Percentiles rank a stretch among this genome's conserved stretches.
These are phyloP conservation scores for Gymnosoma rotundatum DNA, from an alignment of 2,888 invertebrate species.

Conservation along the genomic window DNA sequence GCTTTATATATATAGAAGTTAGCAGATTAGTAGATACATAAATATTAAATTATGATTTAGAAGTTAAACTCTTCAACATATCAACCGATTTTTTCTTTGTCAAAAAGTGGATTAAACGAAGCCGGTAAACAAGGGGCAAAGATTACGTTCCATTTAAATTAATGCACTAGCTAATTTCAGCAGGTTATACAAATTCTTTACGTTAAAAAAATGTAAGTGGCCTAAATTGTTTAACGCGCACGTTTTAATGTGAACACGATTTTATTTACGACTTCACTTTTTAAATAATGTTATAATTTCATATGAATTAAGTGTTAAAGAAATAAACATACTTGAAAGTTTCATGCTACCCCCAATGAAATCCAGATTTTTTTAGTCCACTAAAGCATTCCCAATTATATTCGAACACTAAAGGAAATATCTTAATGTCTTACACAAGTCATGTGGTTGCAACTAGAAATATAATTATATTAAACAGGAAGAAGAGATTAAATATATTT, in stretches of 20 bases:
- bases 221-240: too few species aligned
- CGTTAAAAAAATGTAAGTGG: too few species aligned
- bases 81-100: too few species aligned
- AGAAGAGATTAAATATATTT: not conserved
- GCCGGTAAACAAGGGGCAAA: too few species aligned
- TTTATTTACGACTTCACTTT: constrained; percentile 66
- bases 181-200: too few species aligned
- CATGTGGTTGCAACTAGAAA: not conserved
- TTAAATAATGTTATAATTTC: constrained; percentile 60
- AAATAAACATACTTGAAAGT: constrained; percentile 37
- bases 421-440: not conserved
- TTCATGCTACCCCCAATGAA: constrained; percentile 32
- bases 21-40: too few species aligned
- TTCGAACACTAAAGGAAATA: not conserved
- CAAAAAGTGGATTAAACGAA: too few species aligned
- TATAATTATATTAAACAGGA: not conserved
- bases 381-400: constrained; percentile 2
- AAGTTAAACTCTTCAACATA: too few species aligned
- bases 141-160: too few species aligned
- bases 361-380: constrained; percentile 17
- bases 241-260: constrained; percentile 34
- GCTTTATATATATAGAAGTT: too few species aligned
- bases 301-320: constrained; percentile 49
- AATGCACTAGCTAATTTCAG: too few species aligned
- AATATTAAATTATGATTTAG: too few species aligned